These are phyloP conservation scores for Neogale vison DNA, from an alignment of 2,113 vertebrate genomes.

Conservation along the genomic window DNA sequence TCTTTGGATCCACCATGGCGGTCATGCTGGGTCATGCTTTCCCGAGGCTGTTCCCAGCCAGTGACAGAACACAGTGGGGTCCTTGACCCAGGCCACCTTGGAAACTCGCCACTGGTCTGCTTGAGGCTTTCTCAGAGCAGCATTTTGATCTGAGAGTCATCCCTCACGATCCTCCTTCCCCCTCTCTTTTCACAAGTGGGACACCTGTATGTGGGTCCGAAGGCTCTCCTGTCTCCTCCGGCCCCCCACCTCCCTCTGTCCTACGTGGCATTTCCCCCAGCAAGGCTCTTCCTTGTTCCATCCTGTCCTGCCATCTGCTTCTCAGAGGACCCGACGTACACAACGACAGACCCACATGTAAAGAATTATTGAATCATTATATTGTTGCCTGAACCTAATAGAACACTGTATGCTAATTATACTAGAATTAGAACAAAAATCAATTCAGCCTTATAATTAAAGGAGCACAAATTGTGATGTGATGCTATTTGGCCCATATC, in stretches of 20 bases:
- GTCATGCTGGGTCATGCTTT: background rate
- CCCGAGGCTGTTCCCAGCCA: background rate
- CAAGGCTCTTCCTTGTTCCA: background rate
- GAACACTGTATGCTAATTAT: background rate
- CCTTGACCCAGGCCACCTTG: background rate
- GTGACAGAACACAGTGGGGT: background rate
- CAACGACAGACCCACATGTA: background rate
- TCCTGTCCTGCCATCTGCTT: background rate
- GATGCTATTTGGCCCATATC: background rate
- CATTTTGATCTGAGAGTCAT: background rate
- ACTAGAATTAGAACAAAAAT: background rate
- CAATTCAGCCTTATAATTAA: background rate
- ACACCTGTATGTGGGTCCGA: background rate
- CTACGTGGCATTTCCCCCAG: background rate
- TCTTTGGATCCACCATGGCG: background rate
- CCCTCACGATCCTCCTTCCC: background rate
- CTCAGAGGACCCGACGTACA: background rate
- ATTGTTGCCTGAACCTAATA: background rate
- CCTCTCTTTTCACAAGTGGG: background rate
- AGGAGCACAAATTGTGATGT: background rate
- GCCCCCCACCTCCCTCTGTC: background rate
- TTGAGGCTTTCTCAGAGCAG: background rate
- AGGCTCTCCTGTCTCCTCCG: background rate
- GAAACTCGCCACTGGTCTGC: background rate
- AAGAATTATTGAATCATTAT: background rate